These are phyloP conservation scores for Falco berigora DNA, from an alignment of 2,797 vertebrate genomes.

Conservation along the genomic window DNA sequence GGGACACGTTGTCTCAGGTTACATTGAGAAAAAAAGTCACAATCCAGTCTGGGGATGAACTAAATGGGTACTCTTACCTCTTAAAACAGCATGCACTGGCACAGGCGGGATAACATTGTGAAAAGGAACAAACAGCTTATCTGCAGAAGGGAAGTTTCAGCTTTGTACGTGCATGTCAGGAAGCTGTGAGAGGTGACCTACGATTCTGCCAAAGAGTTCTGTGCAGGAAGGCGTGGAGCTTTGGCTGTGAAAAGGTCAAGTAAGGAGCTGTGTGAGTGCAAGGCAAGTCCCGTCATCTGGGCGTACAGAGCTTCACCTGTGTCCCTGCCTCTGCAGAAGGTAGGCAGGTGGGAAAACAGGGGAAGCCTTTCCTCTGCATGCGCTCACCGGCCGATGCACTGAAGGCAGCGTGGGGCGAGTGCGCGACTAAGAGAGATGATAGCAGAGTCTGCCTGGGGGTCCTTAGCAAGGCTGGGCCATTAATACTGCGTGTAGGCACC, in stretches of 20 bases:
- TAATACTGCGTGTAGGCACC: not conserved
- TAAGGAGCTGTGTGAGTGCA: not conserved
- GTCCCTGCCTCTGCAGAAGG: not conserved
- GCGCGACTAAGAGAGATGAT: no score
- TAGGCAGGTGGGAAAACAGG: not conserved
- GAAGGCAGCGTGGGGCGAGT: not conserved
- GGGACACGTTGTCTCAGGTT: not conserved
- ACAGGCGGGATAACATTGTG: not conserved
- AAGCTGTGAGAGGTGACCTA: not conserved
- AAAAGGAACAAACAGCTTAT: not conserved
- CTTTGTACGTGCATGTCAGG: not conserved
- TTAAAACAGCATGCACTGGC: not conserved
- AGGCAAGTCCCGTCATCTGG: not conserved
- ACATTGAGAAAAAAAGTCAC: not conserved
- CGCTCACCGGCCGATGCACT: accelerated
- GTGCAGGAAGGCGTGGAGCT: not conserved
- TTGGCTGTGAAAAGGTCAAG: not conserved
- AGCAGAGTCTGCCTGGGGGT: not conserved
- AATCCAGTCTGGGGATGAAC: not conserved
- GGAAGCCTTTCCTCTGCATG: not conserved
- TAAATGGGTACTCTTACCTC: not conserved
- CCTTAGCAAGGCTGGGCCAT: not conserved
- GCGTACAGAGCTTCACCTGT: accelerated
- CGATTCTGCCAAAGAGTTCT: not conserved
- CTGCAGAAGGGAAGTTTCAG: not conserved